Percentiles rank a stretch among this genome's conserved stretches.
phyloP scores from a whole-genome alignment of 2,888 invertebrate species.

The Acheta domesticus region DNA sequence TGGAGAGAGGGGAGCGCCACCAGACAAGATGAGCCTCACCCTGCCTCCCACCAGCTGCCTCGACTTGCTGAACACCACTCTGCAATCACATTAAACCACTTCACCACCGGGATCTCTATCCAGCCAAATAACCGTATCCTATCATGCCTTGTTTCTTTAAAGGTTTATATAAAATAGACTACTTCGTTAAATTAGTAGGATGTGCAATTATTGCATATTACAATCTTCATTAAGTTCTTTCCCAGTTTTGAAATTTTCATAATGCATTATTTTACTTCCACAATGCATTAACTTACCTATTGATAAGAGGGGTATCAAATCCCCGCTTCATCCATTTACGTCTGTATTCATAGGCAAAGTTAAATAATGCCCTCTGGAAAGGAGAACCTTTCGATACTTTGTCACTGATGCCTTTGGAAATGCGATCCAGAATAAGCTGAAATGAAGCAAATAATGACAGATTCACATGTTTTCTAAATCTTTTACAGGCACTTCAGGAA shows the following conservation, averaged over 20 bases:
- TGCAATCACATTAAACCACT: slow-evolving; percentile 41
- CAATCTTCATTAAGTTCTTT: too few relatives aligned
- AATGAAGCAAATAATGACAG: slow-evolving; percentile 37
- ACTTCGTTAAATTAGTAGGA: too few relatives aligned
- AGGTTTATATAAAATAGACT: too few relatives aligned
- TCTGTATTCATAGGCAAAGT: slow-evolving; percentile 94
- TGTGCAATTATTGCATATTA: too few relatives aligned
- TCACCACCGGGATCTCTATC: too few relatives aligned
- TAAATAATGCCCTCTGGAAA: slow-evolving; percentile 80
- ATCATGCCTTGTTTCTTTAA: too few relatives aligned
- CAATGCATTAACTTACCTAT: slow-evolving; percentile 50
- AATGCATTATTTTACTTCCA: too few relatives aligned
- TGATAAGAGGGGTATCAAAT: slow-evolving; percentile 74
- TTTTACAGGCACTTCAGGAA: background rate
- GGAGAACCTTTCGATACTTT: slow-evolving; percentile 80
- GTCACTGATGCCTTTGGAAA: slow-evolving; percentile 95
- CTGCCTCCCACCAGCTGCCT: slow-evolving; percentile 81
- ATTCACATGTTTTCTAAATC: background rate
- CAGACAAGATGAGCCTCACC: slow-evolving; percentile 82
- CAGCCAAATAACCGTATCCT: too few relatives aligned
- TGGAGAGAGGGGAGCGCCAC: slow-evolving; percentile 92
- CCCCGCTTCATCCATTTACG: slow-evolving; percentile 77
- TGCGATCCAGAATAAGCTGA: slow-evolving; percentile 92
- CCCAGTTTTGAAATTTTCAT: too few relatives aligned
- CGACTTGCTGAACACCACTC: slow-evolving; percentile 54